Conservation (phyloP, 2,113 vertebrate species). For the Crotalus helleri region DNA sequence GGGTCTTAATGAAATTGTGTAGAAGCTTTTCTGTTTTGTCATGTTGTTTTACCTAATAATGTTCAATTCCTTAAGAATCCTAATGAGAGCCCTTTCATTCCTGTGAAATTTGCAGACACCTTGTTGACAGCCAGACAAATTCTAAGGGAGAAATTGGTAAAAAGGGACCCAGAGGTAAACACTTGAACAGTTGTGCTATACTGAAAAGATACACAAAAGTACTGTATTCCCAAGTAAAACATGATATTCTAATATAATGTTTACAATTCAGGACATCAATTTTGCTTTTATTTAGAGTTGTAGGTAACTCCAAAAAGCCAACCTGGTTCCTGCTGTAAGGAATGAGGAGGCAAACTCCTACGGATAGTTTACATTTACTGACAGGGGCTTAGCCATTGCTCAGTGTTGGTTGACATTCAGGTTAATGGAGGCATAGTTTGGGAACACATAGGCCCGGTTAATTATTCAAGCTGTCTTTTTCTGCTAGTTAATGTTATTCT, state of each 20-base stretch:
- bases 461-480: background rate
- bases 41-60: background rate
- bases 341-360: background rate
- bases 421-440: background rate
- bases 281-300: background rate
- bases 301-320: background rate
- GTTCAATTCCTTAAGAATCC: background rate
- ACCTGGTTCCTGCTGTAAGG: background rate
- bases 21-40: background rate
- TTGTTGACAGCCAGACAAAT: background rate
- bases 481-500: background rate
- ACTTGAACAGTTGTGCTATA: background rate
- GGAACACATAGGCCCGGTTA: background rate
- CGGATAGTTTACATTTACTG: background rate
- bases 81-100: background rate
- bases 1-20: background rate
- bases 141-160: background rate
- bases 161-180: background rate
- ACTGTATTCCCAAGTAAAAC: accelerated
- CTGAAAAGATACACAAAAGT: background rate
- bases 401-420: background rate
- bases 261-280: background rate
- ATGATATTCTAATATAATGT: slow-evolving; percentile 3
- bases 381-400: background rate
- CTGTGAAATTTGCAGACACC: background rate